phyloP scores from a whole-genome alignment of 92 coral and sea anemone species.

The Bergia sp. region DNA sequence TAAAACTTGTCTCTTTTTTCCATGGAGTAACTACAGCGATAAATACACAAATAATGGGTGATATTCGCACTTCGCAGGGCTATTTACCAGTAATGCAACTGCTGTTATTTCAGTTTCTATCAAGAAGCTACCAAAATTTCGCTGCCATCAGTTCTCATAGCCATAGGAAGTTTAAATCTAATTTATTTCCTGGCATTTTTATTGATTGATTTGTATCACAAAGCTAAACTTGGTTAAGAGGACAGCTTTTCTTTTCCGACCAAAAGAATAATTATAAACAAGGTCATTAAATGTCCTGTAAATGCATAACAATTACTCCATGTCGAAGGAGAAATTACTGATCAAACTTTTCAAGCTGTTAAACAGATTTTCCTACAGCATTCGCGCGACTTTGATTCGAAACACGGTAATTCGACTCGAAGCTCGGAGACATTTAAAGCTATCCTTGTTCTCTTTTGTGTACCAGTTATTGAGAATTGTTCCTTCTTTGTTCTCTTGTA shows the following conservation, averaged over 20 bases:
- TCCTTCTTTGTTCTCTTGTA: constrained; percentile 25
- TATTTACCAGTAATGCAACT: constrained; percentile 3
- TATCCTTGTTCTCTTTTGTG: neutral
- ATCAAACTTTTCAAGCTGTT: constrained; percentile 5
- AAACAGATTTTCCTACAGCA: neutral
- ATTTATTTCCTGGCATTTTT: constrained; percentile 13
- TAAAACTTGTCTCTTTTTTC: neutral
- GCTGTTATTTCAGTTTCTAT: neutral
- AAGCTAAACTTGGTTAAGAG: constrained; percentile 9
- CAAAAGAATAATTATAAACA: constrained; percentile 33
- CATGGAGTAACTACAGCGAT: neutral
- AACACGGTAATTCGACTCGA: neutral
- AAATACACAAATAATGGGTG: constrained; percentile 4
- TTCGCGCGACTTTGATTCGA: neutral
- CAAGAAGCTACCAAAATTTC: neutral
- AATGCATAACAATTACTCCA: constrained; percentile 27
- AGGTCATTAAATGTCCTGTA: constrained; percentile 31
- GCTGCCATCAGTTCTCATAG: neutral
- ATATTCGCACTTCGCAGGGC: constrained; percentile 25
- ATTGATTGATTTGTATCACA: constrained; percentile 38
- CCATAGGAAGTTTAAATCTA: constrained; percentile 11
- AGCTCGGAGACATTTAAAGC: neutral
- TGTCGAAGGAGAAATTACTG: constrained; percentile 9
- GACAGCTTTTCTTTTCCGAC: constrained; percentile 20
- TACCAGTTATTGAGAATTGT: constrained; percentile 7